These are phyloP conservation scores for Moxostoma hubbsi DNA, from an alignment of 2,797 vertebrate species.

Conservation along the genomic window DNA sequence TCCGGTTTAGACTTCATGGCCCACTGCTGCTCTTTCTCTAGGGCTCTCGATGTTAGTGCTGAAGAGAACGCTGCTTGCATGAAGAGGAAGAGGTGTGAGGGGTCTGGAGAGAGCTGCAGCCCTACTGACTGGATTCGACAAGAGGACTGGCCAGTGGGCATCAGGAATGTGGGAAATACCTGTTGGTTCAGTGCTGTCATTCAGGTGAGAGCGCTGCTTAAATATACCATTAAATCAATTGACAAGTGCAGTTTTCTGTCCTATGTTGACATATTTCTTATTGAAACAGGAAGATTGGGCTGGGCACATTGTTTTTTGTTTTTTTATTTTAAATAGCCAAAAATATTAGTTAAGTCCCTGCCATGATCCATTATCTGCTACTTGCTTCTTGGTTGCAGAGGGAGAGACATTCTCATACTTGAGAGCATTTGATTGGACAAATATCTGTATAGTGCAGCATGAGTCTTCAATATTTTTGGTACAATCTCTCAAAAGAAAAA, in stretches of 20 bases:
- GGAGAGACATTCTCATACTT: too few relatives aligned
- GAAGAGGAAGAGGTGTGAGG: slow-evolving; percentile 91
- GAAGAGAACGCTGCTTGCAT: slow-evolving; percentile 82
- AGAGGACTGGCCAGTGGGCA: slow-evolving; percentile 91
- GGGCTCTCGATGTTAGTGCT: slow-evolving; percentile 77
- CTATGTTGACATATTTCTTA: too few relatives aligned
- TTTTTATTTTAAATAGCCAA: too few relatives aligned
- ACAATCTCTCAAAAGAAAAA: too few relatives aligned
- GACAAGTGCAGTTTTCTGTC: neutral
- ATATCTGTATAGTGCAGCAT: too few relatives aligned
- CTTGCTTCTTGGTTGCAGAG: too few relatives aligned
- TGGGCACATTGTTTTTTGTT: too few relatives aligned
- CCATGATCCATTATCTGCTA: too few relatives aligned
- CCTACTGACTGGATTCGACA: slow-evolving; percentile 86
- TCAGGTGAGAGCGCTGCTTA: slow-evolving; percentile 82
- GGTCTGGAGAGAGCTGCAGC: slow-evolving; percentile 83
- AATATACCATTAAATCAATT: neutral
- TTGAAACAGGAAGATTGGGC: too few relatives aligned
- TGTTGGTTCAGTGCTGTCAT: slow-evolving; percentile 99
- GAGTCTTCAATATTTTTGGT: too few relatives aligned
- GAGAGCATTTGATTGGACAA: too few relatives aligned
- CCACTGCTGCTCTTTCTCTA: slow-evolving; percentile 59
- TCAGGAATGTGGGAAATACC: slow-evolving; percentile 95
- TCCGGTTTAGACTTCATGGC: slow-evolving; percentile 2
- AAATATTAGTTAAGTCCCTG: too few relatives aligned